Base-by-base conservation (phyloP, 1,140 invertebrate genomes). In the Panonychus citri region DNA sequence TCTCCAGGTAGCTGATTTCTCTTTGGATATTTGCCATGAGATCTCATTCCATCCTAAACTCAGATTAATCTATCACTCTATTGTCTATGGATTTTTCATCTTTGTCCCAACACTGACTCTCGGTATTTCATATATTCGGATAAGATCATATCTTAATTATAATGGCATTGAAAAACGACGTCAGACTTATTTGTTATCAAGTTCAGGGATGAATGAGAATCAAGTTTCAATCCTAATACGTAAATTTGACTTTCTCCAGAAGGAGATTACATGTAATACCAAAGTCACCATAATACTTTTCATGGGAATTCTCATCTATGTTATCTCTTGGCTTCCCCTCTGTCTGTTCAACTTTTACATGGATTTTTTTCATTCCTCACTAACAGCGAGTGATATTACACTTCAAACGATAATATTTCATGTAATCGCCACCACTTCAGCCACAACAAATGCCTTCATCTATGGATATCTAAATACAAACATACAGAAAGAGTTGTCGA, bases 391-490 rank as follows among this genome's bases (percentile, higher is more conserved):
- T 46, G 24, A 73, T 61, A 63, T 73, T 19, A 65, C 69, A 2
- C 76, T 76, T 53, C 66, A 69, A 3, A 76, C 75, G 59, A 75
- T 75, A 10, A 62, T 73, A 3, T 76, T 73, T 57, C 74, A 77
- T 59, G 64, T 75, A 1, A 64, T 75, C 24, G 75, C 75, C 8
- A 73, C 77, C 74, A 71, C 70, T 17, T 73, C 75, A 0, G 70
- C 74, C 2, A 68, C 69, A 25, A 72, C 69, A 52, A 76, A 76
- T 65, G 73, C 74, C 5, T 64, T 76, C 39, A 66, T 76, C 46
- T 76, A 76, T 63, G 74, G 74, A 1, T 76, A 73, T 70, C 66
- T 75, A 49, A 76, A 76, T 61, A 71, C 71, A 5, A 73, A 73
- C 59, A 67, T 74, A 37, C 55, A 71, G 19, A 61, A 68, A 37